Base-by-base conservation (phyloP, 2,888 invertebrate species). In the Ischnura elegans region DNA sequence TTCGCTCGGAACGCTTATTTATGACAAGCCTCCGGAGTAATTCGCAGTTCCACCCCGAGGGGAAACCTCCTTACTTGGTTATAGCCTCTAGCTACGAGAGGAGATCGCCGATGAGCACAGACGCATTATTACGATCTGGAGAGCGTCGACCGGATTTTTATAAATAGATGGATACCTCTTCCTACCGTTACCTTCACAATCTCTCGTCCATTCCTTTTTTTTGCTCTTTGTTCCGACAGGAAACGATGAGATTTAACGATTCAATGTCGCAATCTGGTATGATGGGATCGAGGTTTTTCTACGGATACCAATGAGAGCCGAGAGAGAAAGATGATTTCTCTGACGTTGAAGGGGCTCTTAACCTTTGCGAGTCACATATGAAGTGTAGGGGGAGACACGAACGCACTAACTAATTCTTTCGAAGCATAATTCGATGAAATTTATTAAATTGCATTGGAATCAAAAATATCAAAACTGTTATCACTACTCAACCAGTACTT, bases 231-330 rank as follows among this genome's bases (percentile, higher is more conserved):
- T n/a, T n/a, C n/a, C 5, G 51, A 87, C 36, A 46, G 87, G 87
- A 87, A 55, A 87, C 61, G 55, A 87, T 55, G 55, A 87, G 55
- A 42, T 42, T 55, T 55, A 87, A 42, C 87, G 87, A 87, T 87
- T 87, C 25, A 19, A 87, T 29, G n/a, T n/a, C 76, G 36, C 36
- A 13, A 5, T 13, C 51, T 19, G 25, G 61, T 25, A 21, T 61
- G 61, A 25, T 61, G 25, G 61, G 61, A 61, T 25, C 25, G 61
- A 21, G 5, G 61, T 13, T 61, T 61, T 61, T 61, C n/a, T 61
- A 25, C 61, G 25, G 25, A 5, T 25, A 6, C 5, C 16, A 8
- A 6, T 36, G 66, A 29, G 16, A 10, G 76, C 25, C 36, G 29
- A 36, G 76, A 36, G 66, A 66, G 2, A 16, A 36, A 36, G 1